Base-by-base conservation (phyloP, 2,113 vertebrate species). In the Platysteira castanea region DNA sequence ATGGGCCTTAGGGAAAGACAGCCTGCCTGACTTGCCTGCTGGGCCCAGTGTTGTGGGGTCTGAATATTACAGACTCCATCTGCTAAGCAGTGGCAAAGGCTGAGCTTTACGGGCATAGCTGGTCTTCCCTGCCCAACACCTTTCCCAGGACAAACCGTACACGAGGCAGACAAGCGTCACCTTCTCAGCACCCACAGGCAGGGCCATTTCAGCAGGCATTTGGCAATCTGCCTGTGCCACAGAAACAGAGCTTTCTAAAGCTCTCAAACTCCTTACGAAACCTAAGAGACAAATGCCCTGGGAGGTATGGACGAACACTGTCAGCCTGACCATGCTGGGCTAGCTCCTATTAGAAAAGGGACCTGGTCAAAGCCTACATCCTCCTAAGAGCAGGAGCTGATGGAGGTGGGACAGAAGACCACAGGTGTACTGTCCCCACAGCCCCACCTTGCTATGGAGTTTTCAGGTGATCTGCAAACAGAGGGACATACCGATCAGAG, bases 401-500 rank as follows among this genome's bases (percentile, higher is more conserved):
- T 7, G 21, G 49, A 75, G 15, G 26, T 64, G 46, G 52, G 46
- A 80, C 13, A 83, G 19, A 31, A 85, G 35, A 84, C n/a, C 57
- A 50, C 26, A 83, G 57, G 35, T 68, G 26, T 86, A 35, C n/a
- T 23, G 2, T 41, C 11, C 46, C 41, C n/a, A 14, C 37, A 82
- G 70, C 23, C n/a, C 82, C 19, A 24, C 10, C 22, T 53, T 3
- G 1, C 70, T 46, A 11, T 11, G 35, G 57, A 61, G 20, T 53
- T 65, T 71, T 28, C 31, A 49, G 70, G 68, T 57, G 44, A 71
- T 37, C 87, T 90, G 57, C 6, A 33, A 95, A 57, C 26, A 87
- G 54, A 87, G 78, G 56, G 41, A 96, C 97, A 0, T 98, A 98
- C 98, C 98, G 97, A 60, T 98, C 98, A 30, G 98, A 97, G 65